These are phyloP conservation scores for Cantharis rustica DNA, from an alignment of 2,888 invertebrate species.

Conservation along the genomic window DNA sequence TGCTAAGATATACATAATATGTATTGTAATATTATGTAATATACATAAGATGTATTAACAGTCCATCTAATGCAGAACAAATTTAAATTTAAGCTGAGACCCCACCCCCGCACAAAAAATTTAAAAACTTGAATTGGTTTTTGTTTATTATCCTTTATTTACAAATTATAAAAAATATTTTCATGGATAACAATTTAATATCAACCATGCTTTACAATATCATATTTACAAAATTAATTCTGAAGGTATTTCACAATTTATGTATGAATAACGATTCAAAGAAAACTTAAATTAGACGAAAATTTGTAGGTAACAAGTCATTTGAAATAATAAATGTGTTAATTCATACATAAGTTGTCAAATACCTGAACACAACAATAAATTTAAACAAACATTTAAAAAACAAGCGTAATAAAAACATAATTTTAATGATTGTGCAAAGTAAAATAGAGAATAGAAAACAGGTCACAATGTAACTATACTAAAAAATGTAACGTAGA, in stretches of 20 bases:
- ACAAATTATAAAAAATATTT: not conserved
- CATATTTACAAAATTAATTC: not conserved
- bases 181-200: not conserved
- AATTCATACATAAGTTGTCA: not conserved
- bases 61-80: no score
- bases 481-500: no score
- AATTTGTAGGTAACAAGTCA: not conserved
- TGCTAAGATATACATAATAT: no score
- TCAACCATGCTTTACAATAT: not conserved
- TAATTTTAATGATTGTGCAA: no score
- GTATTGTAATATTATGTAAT: no score
- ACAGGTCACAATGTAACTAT: no score
- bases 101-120: no score
- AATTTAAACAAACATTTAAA: not conserved
- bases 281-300: not conserved
- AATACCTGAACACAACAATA: not conserved
- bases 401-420: not conserved
- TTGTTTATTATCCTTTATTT: not conserved
- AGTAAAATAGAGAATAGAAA: no score
- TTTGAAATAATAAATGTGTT: not conserved
- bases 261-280: not conserved
- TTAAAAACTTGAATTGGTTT: no score
- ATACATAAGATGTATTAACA: no score
- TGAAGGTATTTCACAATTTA: not conserved
- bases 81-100: no score